Conservation (phyloP, 1,140 invertebrate genomes). For the Bactericera cockerelli region DNA sequence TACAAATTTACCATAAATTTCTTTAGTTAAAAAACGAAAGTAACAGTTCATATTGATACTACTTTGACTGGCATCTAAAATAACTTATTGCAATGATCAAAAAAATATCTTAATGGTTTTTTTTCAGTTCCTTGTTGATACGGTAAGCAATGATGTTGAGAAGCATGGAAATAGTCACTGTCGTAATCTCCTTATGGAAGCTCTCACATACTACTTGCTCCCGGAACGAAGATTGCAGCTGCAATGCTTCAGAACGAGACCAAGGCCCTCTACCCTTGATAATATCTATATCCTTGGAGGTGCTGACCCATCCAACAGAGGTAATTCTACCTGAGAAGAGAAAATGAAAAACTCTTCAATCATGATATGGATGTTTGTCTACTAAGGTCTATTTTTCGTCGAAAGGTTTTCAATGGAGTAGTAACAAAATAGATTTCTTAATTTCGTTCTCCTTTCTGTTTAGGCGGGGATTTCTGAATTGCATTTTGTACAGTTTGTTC, state of each 20-base stretch:
- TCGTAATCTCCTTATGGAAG: slow-evolving; percentile 81
- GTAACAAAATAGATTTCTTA: no score
- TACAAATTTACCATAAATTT: no score
- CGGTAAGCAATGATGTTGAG: slow-evolving; percentile 53
- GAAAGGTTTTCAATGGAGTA: no score
- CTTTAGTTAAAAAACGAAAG: no score
- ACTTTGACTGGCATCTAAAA: no score
- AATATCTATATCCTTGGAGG: slow-evolving; percentile 73
- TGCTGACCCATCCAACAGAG: slow-evolving; percentile 68
- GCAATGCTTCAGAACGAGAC: slow-evolving; percentile 61
- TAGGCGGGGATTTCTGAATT: no score
- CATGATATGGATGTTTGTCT: no score
- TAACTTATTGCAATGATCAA: no score
- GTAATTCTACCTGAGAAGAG: neutral
- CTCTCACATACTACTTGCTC: slow-evolving; percentile 73
- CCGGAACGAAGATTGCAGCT: slow-evolving; percentile 66
- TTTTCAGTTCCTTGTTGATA: slow-evolving; percentile 64
- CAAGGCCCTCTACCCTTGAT: slow-evolving; percentile 80
- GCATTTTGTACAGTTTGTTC: no score
- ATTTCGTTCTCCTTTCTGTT: no score
- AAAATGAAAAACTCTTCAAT: neutral
- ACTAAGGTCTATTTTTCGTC: no score
- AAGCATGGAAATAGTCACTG: slow-evolving; percentile 49
- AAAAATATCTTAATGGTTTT: neutral
- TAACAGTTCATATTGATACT: no score